Percentiles rank a stretch among this genome's conserved stretches.
These are phyloP conservation scores for Phyllopteryx taeniolatus DNA, from an alignment of 2,113 vertebrate species.

Conservation along the genomic window DNA sequence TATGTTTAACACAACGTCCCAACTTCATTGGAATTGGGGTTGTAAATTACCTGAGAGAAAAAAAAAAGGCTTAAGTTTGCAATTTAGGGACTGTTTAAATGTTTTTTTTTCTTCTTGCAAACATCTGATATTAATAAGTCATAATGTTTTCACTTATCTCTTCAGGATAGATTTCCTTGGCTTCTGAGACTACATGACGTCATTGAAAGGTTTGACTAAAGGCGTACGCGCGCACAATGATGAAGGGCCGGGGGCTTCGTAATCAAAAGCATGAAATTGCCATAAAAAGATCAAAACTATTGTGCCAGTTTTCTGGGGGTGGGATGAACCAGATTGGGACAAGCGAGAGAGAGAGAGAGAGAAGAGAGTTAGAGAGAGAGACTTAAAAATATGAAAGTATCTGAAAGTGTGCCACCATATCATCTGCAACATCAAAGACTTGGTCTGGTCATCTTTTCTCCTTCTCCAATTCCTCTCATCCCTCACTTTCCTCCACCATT, in stretches of 20 bases:
- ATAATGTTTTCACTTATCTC: constrained; percentile 1
- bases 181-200: constrained; percentile 80
- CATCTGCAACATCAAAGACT: constrained; percentile 48
- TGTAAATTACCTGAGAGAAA: too few relatives aligned
- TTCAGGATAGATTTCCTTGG: constrained; percentile 88
- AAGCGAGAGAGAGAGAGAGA: constrained; percentile 8
- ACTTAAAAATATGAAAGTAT: constrained; percentile 9
- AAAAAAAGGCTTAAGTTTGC: not conserved
- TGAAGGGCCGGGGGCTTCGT: not conserved
- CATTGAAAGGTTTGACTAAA: constrained; percentile 73
- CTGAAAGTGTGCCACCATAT: constrained; percentile 32
- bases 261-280: constrained; percentile 34
- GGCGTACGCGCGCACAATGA: not conserved
- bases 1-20: too few relatives aligned
- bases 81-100: not conserved
- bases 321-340: constrained; percentile 37
- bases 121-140: not conserved
- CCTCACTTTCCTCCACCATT: not conserved
- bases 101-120: not conserved
- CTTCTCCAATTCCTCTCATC: constrained; percentile 8
- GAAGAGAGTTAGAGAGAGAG: constrained; percentile 13
- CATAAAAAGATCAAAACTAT: constrained; percentile 37
- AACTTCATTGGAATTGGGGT: too few relatives aligned
- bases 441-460: constrained; percentile 3
- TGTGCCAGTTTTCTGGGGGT: constrained; percentile 18